Evolutionary conservation across 2,888 invertebrate genomes (phyloP), one percentile per base, ranked within the genome.

Genomic region (Agrotis exclamationis): DNA sequence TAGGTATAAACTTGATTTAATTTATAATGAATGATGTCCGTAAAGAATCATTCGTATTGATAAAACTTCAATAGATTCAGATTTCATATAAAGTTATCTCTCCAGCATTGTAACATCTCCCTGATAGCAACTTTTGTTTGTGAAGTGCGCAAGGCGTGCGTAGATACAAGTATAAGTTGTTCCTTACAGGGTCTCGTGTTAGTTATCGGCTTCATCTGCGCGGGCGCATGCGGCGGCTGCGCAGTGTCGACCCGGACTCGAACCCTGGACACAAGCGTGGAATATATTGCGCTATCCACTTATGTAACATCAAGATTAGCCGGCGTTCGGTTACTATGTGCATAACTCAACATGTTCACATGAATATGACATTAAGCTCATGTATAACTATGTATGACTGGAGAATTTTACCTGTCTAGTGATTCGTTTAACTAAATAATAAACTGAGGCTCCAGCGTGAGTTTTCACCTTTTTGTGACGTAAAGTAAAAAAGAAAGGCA

Each of bases 181-280:
- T 62, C 20, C 45, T 62, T 28, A 57, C n/a, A 24, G 20, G 51
- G 44, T 45, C 66, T 70, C 81, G 67, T 71, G 80, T 64, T 54
- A 67, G 67, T 59, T 63, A 79, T 74, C 79, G 28, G 68, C 28
- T 18, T 28, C 54, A 79, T 76, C 79, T 18, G 62, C 67, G 63
- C 74, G 7, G 5, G 74, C 58, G 63, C 74, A 66, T 39, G 79
- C 54, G 20, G 59, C 14, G 62, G n/a, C 44, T 39, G 28, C 70
- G 60, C 22, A n/a, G 44, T 47, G 9, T 57, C 58, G 54, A 54
- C 59, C n/a, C 67, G 63, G 60, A 33, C 45, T 45, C 62, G 62
- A 59, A 59, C 62, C 62, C 53, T 45, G 51, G n/a, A 45, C 62
- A 14, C 59, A 47, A 58, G 54, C 74, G 45, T 79, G 67, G 66